These are phyloP conservation scores for Hoplodrina blanda DNA, from an alignment of 2,888 invertebrate genomes.

Conservation along the genomic window DNA sequence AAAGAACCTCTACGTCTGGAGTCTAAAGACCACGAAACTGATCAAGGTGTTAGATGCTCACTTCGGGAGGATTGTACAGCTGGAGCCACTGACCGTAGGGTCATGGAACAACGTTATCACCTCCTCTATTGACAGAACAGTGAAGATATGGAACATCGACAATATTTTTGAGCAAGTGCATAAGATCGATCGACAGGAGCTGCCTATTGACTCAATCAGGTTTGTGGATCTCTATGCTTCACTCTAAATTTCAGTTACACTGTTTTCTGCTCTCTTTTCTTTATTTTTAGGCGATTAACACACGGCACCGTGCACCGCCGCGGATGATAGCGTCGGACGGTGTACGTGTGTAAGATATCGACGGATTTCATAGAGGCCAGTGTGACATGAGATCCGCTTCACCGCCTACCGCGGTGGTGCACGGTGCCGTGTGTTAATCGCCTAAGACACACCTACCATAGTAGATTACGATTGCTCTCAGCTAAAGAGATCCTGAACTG, in stretches of 20 bases:
- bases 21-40: conserved; percentile 94
- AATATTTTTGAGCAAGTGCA: conserved; percentile 99
- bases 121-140: conserved; percentile 98
- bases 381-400: too few relatives aligned
- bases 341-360: too few relatives aligned
- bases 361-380: too few relatives aligned
- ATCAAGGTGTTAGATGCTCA: conserved; percentile 98
- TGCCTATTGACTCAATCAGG: conserved; percentile 98
- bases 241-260: neutral
- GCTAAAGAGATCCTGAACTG: too few relatives aligned
- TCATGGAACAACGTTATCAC: conserved; percentile 98
- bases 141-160: conserved; percentile 99
- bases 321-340: too few relatives aligned
- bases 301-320: too few relatives aligned
- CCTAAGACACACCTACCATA: too few relatives aligned
- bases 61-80: conserved; percentile 98
- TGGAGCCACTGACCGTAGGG: conserved; percentile 96
- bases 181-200: conserved; percentile 98
- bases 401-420: too few relatives aligned
- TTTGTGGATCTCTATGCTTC: conserved; percentile 69
- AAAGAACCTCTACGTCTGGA: conserved; percentile 99
- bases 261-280: too few relatives aligned
- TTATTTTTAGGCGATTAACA: too few relatives aligned
- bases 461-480: too few relatives aligned
- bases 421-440: too few relatives aligned